Base-by-base conservation (phyloP, 2,888 invertebrate species). In the Pterobdella sp. region DNA sequence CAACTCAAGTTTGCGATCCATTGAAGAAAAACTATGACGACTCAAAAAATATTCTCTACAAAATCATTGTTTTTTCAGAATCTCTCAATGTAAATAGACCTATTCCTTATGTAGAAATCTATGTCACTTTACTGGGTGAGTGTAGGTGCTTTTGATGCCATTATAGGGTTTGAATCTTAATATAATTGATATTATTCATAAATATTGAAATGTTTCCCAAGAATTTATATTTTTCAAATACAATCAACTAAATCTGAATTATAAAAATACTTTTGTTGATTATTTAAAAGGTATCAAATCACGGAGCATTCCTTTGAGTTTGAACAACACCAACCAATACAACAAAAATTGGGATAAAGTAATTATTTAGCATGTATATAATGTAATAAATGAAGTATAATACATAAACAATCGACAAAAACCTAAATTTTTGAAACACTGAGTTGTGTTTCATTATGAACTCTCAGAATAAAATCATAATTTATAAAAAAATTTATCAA, bases 81-180 rank as follows among this genome's bases (percentile, higher is more conserved):
- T 36, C 65, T 2, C 67, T 70, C 34, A 75, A 68, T 29, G 73
- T 72, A 7, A 69, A 36, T 29, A 73, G 70, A 14, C 67, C 60
- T 2, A 56, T 74, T 26, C 73, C 76, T 29, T 70, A 72, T 1
- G 76, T 77, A 22, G 76, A 77, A 26, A 72, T 77, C 35, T 77
- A 72, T 70, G 68, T 77, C 66, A 77, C 76, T 1, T 69, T 77
- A 22, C 73, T 74, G 60, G 77, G 77, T 77, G 60, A 26, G 60
- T 42, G 42, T n/a, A n/a, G n/a, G n/a, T n/a, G n/a, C n/a, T n/a
- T n/a, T n/a, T n/a, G n/a, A n/a, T n/a, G n/a, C n/a, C n/a, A n/a
- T n/a, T n/a, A n/a, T n/a, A n/a, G n/a, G n/a, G n/a, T n/a, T 7
- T 42, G 22, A 14, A 14, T 22, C 22, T 7, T 22, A 42, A 22